phyloP scores from a whole-genome alignment of 37 sponge, comb jelly and placozoan genomes.

The Hormiphora californensis region DNA sequence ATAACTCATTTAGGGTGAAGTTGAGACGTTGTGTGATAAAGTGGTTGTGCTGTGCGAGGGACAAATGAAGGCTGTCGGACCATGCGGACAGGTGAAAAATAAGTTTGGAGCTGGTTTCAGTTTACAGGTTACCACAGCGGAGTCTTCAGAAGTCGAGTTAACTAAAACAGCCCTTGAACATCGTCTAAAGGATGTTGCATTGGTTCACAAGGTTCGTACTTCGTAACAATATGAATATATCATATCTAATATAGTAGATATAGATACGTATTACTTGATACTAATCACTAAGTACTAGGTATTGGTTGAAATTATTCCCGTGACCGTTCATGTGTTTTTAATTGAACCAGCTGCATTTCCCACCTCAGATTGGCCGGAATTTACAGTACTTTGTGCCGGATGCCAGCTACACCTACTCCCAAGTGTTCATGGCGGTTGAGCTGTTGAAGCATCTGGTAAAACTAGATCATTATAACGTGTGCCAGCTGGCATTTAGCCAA shows the following conservation, averaged over 20 bases:
- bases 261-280: no score
- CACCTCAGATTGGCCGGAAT: background rate
- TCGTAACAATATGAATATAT: no score
- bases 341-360: background rate
- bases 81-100: background rate
- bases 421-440: constrained; percentile 20
- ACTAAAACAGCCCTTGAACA: background rate
- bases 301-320: background rate
- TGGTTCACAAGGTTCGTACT: background rate
- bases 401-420: background rate
- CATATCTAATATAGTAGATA: no score
- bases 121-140: background rate
- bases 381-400: background rate
- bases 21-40: background rate
- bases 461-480: background rate
- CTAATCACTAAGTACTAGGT: no score
- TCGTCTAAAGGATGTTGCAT: background rate
- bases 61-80: background rate
- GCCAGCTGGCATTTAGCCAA: background rate
- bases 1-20: background rate
- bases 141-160: background rate
- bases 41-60: constrained; percentile 1
- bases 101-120: background rate
- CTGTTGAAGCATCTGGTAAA: background rate
- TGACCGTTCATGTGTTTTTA: background rate